Percentiles rank a stretch among this genome's conserved stretches.
phyloP scores from a whole-genome alignment of 2,113 vertebrate genomes.

The Phaethornis superciliosus region DNA sequence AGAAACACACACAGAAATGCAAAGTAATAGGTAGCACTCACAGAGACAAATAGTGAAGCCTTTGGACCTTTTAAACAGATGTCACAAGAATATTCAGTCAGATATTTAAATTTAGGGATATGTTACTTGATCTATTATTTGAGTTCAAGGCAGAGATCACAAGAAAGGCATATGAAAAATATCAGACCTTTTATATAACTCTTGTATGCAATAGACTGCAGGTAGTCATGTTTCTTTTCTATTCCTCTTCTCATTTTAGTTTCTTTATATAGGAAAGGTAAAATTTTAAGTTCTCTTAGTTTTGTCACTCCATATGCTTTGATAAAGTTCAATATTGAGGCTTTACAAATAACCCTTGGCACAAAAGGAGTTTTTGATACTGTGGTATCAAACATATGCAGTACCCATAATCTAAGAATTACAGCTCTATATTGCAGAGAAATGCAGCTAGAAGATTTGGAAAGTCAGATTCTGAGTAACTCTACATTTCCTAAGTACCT shows the following conservation, averaged over 20 bases:
- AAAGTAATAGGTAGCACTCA: neutral
- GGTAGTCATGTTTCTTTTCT: constrained; percentile 2
- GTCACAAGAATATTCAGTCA: constrained; percentile 50
- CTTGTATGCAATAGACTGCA: neutral
- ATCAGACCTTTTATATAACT: constrained; percentile 1
- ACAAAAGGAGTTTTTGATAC: neutral
- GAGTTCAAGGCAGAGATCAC: constrained; percentile 45
- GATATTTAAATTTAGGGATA: constrained; percentile 26
- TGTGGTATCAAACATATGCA: neutral
- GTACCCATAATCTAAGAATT: neutral
- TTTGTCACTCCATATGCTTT: constrained; percentile 12
- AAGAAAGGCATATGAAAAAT: constrained; percentile 40
- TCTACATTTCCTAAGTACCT: neutral
- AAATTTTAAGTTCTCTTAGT: neutral
- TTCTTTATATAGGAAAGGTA: constrained; percentile 2
- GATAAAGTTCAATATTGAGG: constrained; percentile 4
- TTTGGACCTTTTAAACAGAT: constrained; percentile 17
- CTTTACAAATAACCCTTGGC: constrained; percentile 21
- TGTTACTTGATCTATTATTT: constrained; percentile 31
- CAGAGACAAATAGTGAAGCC: neutral
- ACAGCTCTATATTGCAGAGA: neutral
- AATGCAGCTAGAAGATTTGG: neutral
- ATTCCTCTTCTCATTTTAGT: neutral
- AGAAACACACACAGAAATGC: constrained; percentile 4
- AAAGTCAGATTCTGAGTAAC: neutral